phyloP scores from a whole-genome alignment of 2,888 invertebrate genomes.

The Synergus japonicus region DNA sequence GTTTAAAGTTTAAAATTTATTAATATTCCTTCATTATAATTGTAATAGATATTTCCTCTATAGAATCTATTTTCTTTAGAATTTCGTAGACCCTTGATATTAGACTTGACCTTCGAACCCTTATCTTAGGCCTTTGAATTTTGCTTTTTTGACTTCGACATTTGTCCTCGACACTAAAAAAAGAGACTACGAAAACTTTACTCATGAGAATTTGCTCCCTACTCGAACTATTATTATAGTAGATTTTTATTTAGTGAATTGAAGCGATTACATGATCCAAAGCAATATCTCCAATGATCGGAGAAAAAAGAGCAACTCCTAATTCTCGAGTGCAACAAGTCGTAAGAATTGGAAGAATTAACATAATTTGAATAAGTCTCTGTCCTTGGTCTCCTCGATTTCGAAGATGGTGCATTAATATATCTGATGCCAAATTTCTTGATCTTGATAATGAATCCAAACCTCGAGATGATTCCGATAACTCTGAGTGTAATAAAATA shows the following conservation, averaged over 20 bases:
- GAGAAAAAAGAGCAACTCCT: constrained; percentile 66
- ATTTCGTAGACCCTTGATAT: too few species aligned
- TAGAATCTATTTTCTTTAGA: too few species aligned
- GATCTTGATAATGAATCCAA: constrained; percentile 60
- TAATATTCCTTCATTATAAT: too few species aligned
- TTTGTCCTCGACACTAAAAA: too few species aligned
- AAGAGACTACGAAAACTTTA: too few species aligned
- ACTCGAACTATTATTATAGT: neutral
- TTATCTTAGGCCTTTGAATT: too few species aligned
- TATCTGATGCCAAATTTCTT: constrained; percentile 62
- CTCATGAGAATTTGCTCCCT: too few species aligned
- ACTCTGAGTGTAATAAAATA: constrained; percentile 58
- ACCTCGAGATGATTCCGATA: constrained; percentile 61
- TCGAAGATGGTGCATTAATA: constrained; percentile 63
- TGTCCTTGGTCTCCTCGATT: constrained; percentile 58
- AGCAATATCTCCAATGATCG: constrained; percentile 68
- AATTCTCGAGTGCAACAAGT: constrained; percentile 69
- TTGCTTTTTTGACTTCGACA: too few species aligned
- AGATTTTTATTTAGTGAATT: constrained; percentile 59
- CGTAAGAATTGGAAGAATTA: constrained; percentile 66
- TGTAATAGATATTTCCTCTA: too few species aligned
- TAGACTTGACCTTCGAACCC: too few species aligned
- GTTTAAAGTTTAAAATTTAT: too few species aligned
- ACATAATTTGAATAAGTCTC: constrained; percentile 66
- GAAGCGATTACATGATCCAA: constrained; percentile 71